phyloP scores from a whole-genome alignment of 2,797 vertebrate species.

The Lates japonicus region DNA sequence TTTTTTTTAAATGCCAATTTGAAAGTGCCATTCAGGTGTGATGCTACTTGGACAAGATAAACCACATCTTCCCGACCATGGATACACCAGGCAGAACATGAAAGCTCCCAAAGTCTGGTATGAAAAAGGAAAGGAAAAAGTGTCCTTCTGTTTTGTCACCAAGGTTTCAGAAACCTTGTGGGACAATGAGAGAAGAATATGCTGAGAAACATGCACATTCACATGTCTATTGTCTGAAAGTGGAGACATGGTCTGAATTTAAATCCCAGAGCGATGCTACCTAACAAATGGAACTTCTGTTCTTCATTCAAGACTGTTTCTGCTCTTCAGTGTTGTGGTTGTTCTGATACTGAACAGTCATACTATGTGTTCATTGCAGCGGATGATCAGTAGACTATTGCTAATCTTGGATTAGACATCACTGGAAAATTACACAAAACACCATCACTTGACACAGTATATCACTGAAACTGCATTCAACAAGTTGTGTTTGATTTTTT shows the following conservation, averaged over 20 bases:
- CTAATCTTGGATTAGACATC: constrained; percentile 20
- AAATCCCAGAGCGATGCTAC: constrained; percentile 28
- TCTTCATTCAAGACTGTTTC: constrained; percentile 30
- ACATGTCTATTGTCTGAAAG: constrained; percentile 50
- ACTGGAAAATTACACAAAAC: constrained; percentile 29
- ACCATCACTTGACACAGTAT: constrained; percentile 15
- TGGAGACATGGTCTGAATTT: constrained; percentile 17
- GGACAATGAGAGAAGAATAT: constrained; percentile 62
- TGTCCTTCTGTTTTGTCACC: constrained; percentile 70
- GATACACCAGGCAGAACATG: constrained; percentile 30
- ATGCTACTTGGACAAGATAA: constrained; percentile 58
- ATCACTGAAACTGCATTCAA: constrained; percentile 43
- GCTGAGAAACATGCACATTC: constrained; percentile 45
- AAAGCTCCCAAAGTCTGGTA: constrained; percentile 20
- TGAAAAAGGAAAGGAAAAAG: constrained; percentile 58
- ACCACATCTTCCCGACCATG: constrained; percentile 30
- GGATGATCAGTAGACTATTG: constrained; percentile 35
- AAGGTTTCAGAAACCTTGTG: constrained; percentile 37
- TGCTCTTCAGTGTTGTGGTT: constrained; percentile 13
- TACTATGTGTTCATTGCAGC: constrained; percentile 16
- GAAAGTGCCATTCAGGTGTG: constrained; percentile 77
- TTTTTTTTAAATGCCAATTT: constrained; percentile 56
- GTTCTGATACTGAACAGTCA: constrained; percentile 36
- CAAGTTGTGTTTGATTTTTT: constrained; percentile 13
- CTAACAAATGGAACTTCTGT: constrained; percentile 26